These are phyloP conservation scores for Lepidurus couesii DNA, from an alignment of 1,140 invertebrate genomes.

Conservation along the genomic window DNA sequence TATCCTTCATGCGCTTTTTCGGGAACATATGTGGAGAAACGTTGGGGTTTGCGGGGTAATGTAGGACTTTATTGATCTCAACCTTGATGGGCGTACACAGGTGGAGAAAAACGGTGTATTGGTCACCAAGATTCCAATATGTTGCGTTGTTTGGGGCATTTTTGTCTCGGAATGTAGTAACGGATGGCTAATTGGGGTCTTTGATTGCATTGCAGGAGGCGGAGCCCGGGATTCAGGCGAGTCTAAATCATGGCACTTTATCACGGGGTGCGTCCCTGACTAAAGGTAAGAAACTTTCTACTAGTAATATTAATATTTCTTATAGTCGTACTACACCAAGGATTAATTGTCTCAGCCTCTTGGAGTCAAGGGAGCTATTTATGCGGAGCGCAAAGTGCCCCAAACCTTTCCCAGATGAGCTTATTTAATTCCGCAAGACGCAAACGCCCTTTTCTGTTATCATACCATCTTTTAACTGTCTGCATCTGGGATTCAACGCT, in stretches of 20 bases:
- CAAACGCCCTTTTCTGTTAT: constrained; percentile 13
- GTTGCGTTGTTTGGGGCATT: background rate
- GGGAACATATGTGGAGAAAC: background rate
- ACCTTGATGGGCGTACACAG: background rate
- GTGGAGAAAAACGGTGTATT: background rate
- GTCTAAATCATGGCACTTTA: constrained; percentile 11
- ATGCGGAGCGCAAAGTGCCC: constrained; percentile 2
- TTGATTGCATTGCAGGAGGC: constrained; percentile 19
- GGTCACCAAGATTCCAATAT: background rate
- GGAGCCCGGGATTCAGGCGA: constrained; percentile 6
- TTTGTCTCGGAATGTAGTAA: constrained; percentile 7
- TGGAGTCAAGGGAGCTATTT: background rate
- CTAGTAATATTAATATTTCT: background rate
- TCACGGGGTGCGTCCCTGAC: constrained; percentile 6
- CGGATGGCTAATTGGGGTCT: background rate
- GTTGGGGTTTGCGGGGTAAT: background rate
- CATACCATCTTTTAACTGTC: background rate
- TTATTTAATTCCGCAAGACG: background rate
- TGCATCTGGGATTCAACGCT: background rate
- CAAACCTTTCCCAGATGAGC: background rate
- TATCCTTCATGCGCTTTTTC: background rate
- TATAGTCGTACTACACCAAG: background rate
- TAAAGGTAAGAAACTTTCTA: constrained; percentile 20
- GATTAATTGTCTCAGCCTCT: constrained; percentile 4
- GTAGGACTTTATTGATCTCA: background rate